Percentiles rank a stretch among this genome's conserved stretches.
Conservation (phyloP, 2,797 vertebrate genomes). For the Adrianichthys oophorus region DNA sequence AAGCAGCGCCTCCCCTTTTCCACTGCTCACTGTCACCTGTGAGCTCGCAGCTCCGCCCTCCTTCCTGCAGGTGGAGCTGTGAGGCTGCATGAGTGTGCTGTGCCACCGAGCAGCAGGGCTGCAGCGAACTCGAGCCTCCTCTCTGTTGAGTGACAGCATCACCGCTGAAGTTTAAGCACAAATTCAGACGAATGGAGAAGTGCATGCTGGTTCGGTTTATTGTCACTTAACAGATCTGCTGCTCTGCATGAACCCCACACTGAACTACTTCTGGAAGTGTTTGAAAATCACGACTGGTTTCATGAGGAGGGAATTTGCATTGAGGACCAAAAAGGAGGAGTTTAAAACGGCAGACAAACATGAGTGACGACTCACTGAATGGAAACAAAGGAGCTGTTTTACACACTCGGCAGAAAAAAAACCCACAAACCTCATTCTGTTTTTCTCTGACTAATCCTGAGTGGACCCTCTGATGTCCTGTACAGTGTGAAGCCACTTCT, state of each 20-base stretch:
- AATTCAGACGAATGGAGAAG: no score
- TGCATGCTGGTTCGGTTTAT: conserved; percentile 2
- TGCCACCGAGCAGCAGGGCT: conserved; percentile 38
- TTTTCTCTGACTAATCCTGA: conserved; percentile 33
- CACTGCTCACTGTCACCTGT: conserved; percentile 47
- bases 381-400: no score
- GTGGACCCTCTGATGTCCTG: conserved; percentile 26
- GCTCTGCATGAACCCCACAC: conserved; percentile 27
- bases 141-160: conserved; percentile 46
- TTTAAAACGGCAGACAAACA: background rate
- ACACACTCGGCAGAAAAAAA: background rate
- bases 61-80: conserved; percentile 32
- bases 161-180: background rate
- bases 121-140: background rate
- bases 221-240: conserved; percentile 37
- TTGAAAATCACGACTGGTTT: background rate
- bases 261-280: background rate
- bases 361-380: background rate
- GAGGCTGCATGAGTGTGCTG: conserved; percentile 70
- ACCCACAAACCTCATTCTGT: background rate
- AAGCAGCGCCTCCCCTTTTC: conserved; percentile 8
- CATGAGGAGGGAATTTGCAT: background rate
- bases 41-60: conserved; percentile 43
- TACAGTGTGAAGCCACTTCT: conserved; percentile 42
- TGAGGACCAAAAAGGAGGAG: no score